Evolutionary conservation across 2,888 invertebrate species (phyloP).

Genomic region (Zygaena filipendulae): DNA sequence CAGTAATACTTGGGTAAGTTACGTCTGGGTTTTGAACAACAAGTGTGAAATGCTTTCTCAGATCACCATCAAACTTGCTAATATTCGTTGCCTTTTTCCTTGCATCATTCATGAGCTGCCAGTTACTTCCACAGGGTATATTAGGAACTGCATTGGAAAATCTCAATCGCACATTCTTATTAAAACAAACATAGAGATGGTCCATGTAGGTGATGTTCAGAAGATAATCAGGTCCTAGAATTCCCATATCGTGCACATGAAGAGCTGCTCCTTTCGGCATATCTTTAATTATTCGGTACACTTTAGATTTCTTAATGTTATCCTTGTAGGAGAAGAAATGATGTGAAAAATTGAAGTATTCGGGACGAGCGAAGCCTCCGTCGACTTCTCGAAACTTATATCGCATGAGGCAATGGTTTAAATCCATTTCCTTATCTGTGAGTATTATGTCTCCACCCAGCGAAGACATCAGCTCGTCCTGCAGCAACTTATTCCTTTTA

Average conservation of each 20-base stretch:
- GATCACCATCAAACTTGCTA: conserved; percentile 52
- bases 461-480: conserved; percentile 46
- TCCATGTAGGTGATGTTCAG: conserved; percentile 72
- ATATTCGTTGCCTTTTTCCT: conserved; percentile 42
- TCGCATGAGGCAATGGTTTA: conserved; percentile 69
- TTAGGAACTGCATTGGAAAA: conserved; percentile 34
- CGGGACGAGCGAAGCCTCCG: conserved; percentile 62
- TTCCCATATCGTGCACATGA: conserved; percentile 76
- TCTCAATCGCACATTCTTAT: conserved; percentile 21
- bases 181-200: conserved; percentile 66
- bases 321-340: conserved; percentile 73
- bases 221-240: conserved; percentile 71
- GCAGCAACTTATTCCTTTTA: conserved; percentile 48
- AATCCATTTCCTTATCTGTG: conserved; percentile 50
- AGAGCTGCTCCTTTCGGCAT: conserved; percentile 83
- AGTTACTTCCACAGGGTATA: conserved; percentile 29
- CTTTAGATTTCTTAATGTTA: conserved; percentile 68
- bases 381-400: conserved; percentile 65
- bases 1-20: conserved; percentile 60
- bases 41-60: conserved; percentile 67
- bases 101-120: conserved; percentile 57
- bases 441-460: conserved; percentile 65
- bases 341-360: conserved; percentile 70
- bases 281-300: conserved; percentile 72
- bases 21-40: conserved; percentile 51